Evolutionary conservation across 2,797 vertebrate species (phyloP), one percentile per base, ranked within the genome.

Genomic region (Argentina silus): DNA sequence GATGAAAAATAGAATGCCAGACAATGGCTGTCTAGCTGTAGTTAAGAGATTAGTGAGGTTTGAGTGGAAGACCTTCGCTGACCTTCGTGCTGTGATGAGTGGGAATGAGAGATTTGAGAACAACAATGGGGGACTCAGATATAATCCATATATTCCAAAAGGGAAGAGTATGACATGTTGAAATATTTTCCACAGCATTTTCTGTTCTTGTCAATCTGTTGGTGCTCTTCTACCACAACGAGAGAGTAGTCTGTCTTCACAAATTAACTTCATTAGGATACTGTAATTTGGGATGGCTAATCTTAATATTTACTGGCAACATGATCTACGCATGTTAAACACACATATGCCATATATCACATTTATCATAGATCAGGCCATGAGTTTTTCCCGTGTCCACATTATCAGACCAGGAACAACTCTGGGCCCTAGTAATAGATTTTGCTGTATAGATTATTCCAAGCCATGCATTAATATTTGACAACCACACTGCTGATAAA

Each of bases 21-120:
- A 17, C 7, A 17, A 12, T 48, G 23, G 21, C 19, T 23, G 15
- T 9, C 23, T n/a, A 10, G 12, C 50, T 65, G 55, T 60, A n/a
- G 50, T 47, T n/a, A 19, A 36, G 64, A 62, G 48, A 77, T 72
- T 21, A 68, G 21, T 59, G 1, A 60, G 53, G 3, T 23, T 7
- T n/a, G 55, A 50, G 11, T 8, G 19, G 10, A 9, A 45, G 65
- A 57, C 51, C 75, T 61, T 44, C 64, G 27, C 44, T 65, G 59
- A 71, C 69, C 65, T 78, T 69, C 63, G 68, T 67, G 43, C 69
- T 69, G 63, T 63, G 72, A 72, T 64, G 51, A 67, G 57, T 11
- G 44, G 60, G 51, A 19, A 53, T 67, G 51, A 55, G 62, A 57
- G 48, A 27, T 48, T 47, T 44, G 56, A 47, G 17, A 56, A 67